Evolutionary conservation across 2,113 vertebrate genomes (phyloP), one percentile per base, ranked within the genome.

Genomic region (Leucopsar rothschildi): DNA sequence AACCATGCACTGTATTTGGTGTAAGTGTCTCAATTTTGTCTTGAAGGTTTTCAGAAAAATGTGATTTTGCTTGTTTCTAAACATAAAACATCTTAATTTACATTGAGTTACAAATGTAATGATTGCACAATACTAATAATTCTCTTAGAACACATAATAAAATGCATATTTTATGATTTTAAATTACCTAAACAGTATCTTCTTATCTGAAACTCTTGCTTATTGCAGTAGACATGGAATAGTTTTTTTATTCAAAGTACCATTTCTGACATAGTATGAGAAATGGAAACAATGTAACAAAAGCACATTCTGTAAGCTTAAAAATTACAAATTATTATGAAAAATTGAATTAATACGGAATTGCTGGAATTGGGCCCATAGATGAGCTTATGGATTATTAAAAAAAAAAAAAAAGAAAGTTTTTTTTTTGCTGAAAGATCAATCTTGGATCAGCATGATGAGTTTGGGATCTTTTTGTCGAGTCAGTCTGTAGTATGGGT

Each of bases 391-490:
- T 14, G 10, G 37, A 29, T 52, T 50, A 52, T 64, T 69, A 27
- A 50, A 12, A 5, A 40, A 65, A 49, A 31, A 27, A 50, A 12
- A 8, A 2, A 6, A 10, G 12, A 49, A 40, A 3, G 4, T 0
- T 1, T 6, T 42, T 12, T 63, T 76, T 81, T 63, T 71, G 16
- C 20, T 71, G 11, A 40, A 5, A 61, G 27, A n/a, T 20, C 3
- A 28, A 1, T 47, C 27, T 73, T 64, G 9, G 35, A 27, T 65
- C 10, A 64, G 5, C 16, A 33, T 4, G 11, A 55, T 45, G 37
- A 82, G 12, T 49, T 42, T 70, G 15, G 45, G 44, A 11, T 11
- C 4, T 42, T 92, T 70, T 42, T 59, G 29, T 15, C 3, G 7
- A 59, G 15, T 40, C 28, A n/a, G 9, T 16, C 24, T 52, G 9